These are phyloP conservation scores for Coronaproctus castanopsis DNA, from an alignment of 2,888 invertebrate genomes.

Conservation along the genomic window DNA sequence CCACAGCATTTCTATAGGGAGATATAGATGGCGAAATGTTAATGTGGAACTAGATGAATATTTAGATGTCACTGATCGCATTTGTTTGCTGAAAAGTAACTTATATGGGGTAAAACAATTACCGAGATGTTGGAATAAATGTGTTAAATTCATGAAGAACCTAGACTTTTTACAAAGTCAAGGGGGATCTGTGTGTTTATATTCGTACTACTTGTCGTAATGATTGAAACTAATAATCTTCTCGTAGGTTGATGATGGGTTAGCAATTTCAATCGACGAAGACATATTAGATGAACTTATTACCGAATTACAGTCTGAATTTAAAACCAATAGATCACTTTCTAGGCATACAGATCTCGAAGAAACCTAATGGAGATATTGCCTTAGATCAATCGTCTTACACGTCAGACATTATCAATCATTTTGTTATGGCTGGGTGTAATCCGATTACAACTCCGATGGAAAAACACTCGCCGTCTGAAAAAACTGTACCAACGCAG, in stretches of 20 bases:
- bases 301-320: conserved; percentile 6
- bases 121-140: conserved; percentile 25
- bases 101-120: conserved; percentile 26
- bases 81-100: conserved; percentile 23
- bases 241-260: conserved; percentile 24
- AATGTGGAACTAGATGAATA: conserved; percentile 24
- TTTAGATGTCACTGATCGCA: conserved; percentile 20
- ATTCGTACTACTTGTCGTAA: conserved; percentile 14
- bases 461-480: neutral
- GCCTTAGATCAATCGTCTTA: conserved; percentile 10
- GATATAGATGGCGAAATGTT: conserved; percentile 23
- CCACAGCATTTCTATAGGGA: conserved; percentile 23
- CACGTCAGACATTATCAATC: conserved; percentile 12
- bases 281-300: conserved; percentile 15
- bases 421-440: conserved; percentile 13
- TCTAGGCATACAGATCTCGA: conserved; percentile 16
- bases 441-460: conserved; percentile 13
- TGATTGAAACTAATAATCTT: conserved; percentile 18
- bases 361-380: neutral
- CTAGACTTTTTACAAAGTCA: conserved; percentile 20
- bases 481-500: neutral
- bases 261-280: conserved; percentile 17
- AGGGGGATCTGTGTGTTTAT: conserved; percentile 24
- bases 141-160: conserved; percentile 20
- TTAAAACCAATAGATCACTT: conserved; percentile 17